Percentiles rank a stretch among this genome's conserved stretches.
These are phyloP conservation scores for Drosophila albomicans DNA, from an alignment of 1,140 invertebrate genomes.

Conservation along the genomic window DNA sequence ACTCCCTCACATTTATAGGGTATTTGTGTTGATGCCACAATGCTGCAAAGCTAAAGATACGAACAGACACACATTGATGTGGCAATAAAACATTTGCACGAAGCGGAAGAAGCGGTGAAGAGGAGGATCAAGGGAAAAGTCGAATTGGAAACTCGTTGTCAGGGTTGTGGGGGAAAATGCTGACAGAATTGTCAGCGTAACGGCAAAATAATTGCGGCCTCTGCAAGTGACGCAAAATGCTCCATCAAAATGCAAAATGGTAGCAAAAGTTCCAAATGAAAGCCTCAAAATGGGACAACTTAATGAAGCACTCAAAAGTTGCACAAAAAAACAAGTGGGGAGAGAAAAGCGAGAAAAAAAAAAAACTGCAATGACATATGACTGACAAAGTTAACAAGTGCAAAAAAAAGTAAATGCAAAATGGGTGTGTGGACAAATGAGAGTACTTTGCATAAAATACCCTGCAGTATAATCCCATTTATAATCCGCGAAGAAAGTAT, in stretches of 20 bases:
- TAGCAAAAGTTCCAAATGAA: slow-evolving; percentile 53
- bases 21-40: slow-evolving; percentile 59
- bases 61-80: slow-evolving; percentile 45
- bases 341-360: slow-evolving; percentile 6
- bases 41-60: slow-evolving; percentile 36
- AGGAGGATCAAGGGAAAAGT: not conserved
- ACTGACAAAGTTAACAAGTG: slow-evolving; percentile 27
- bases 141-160: not conserved
- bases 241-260: slow-evolving; percentile 76
- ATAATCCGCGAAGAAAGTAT: not conserved
- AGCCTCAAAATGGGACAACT: slow-evolving; percentile 32
- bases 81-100: slow-evolving; percentile 66
- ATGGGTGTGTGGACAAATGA: no score
- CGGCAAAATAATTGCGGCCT: slow-evolving; percentile 73
- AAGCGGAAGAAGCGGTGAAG: not conserved
- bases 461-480: not conserved
- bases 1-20: slow-evolving; percentile 34
- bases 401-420: not conserved
- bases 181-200: slow-evolving; percentile 48
- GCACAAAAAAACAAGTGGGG: slow-evolving; percentile 23
- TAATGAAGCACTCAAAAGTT: slow-evolving; percentile 48
- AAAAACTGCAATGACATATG: slow-evolving; percentile 22
- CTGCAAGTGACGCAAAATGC: slow-evolving; percentile 59
- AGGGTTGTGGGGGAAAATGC: not conserved
- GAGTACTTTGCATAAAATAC: not conserved